These are phyloP conservation scores for Epinephelus lanceolatus DNA, from an alignment of 2,113 vertebrate species.

Conservation along the genomic window DNA sequence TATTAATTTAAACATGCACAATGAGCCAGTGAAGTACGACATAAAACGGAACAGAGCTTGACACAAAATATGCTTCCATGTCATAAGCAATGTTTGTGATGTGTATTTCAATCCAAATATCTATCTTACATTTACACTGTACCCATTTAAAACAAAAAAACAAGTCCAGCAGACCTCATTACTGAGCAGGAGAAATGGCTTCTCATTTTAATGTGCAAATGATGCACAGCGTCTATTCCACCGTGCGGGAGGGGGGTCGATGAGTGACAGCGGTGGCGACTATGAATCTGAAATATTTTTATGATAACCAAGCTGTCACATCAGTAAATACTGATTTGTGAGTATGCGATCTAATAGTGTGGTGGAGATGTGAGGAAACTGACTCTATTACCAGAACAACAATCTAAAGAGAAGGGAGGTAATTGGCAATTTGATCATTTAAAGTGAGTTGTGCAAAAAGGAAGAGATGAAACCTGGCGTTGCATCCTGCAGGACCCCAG, in stretches of 20 bases:
- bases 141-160: background rate
- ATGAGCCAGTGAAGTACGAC: constrained; percentile 16
- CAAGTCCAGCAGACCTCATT: constrained; percentile 56
- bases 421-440: constrained; percentile 62
- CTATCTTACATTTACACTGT: constrained; percentile 11
- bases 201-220: constrained; percentile 57
- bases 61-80: constrained; percentile 7
- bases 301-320: constrained; percentile 50
- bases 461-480: constrained; percentile 29
- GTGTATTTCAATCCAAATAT: constrained; percentile 30
- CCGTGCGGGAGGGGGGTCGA: constrained; percentile 32
- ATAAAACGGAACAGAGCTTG: constrained; percentile 12
- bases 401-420: constrained; percentile 40
- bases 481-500: constrained; percentile 25
- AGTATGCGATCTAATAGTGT: constrained; percentile 35
- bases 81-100: constrained; percentile 29
- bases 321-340: constrained; percentile 62
- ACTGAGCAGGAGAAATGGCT: constrained; percentile 23
- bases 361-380: constrained; percentile 42
- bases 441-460: constrained; percentile 25
- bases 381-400: constrained; percentile 49
- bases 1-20: constrained; percentile 43
- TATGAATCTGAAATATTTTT: constrained; percentile 43
- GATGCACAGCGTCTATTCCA: constrained; percentile 53
- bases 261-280: constrained; percentile 14